These are phyloP conservation scores for Myotis planiceps DNA, from an alignment of 2,797 vertebrate species.

Conservation along the genomic window DNA sequence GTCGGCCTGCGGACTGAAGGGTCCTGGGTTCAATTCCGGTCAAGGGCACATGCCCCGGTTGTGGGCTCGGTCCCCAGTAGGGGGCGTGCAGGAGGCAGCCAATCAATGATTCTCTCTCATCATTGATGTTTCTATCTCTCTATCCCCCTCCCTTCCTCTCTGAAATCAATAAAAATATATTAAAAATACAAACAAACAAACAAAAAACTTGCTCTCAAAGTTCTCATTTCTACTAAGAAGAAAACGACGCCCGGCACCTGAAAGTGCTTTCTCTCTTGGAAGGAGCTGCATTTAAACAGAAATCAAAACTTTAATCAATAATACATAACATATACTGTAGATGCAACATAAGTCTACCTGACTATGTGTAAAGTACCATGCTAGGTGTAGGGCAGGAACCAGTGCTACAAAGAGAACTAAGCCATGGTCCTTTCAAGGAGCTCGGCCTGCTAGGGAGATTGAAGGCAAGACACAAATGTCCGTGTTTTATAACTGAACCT, in stretches of 20 bases:
- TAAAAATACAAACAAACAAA: no score
- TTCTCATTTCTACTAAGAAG: neutral
- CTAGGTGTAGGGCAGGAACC: neutral
- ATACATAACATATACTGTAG: neutral
- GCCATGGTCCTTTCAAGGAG: neutral
- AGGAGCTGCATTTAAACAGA: neutral
- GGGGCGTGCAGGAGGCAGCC: no score
- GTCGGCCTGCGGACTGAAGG: no score
- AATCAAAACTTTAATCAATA: neutral
- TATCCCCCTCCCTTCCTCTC: no score
- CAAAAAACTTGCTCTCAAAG: neutral
- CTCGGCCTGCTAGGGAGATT: neutral
- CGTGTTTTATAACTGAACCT: neutral
- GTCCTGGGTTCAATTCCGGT: no score
- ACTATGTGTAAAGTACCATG: neutral
- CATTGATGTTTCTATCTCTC: no score
- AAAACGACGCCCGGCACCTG: neutral
- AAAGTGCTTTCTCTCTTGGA: neutral
- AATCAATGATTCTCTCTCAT: no score
- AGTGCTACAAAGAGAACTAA: neutral
- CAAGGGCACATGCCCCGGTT: no score
- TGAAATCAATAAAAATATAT: no score
- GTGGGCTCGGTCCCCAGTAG: no score
- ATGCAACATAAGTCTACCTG: neutral
- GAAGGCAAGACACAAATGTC: neutral